These are phyloP conservation scores for Henicopernis longicauda DNA, from an alignment of 2,113 vertebrate species.

Conservation along the genomic window DNA sequence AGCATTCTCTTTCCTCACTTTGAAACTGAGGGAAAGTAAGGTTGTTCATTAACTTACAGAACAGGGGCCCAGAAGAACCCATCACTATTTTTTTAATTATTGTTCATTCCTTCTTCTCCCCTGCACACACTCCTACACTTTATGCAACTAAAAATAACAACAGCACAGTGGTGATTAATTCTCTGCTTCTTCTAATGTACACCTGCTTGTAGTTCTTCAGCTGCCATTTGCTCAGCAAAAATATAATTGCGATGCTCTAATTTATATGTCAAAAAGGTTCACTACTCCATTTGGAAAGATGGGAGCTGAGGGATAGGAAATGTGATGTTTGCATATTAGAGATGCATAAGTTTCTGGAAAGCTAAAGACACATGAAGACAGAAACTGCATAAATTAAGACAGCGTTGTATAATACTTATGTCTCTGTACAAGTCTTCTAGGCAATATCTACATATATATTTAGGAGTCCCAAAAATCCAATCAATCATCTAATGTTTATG, in stretches of 20 bases:
- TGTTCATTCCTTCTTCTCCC: background rate
- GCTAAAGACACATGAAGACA: background rate
- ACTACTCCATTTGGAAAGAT: background rate
- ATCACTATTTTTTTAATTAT: background rate
- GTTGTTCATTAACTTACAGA: background rate
- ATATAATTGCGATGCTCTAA: background rate
- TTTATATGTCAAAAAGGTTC: background rate
- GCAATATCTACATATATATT: background rate
- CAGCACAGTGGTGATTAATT: background rate
- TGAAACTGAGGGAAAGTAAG: background rate
- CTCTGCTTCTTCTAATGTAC: background rate
- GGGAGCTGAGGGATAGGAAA: background rate
- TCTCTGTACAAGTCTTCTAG: background rate
- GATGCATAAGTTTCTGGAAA: background rate
- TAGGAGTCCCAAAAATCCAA: background rate
- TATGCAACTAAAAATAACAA: background rate
- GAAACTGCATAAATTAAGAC: background rate
- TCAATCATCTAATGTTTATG: background rate
- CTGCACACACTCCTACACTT: background rate
- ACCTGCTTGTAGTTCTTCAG: background rate
- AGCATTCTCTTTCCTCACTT: background rate
- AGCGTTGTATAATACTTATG: background rate
- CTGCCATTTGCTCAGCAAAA: slow-evolving; percentile 10
- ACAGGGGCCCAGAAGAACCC: background rate
- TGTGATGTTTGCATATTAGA: background rate